phyloP scores from a whole-genome alignment of 2,888 invertebrate species.

The Galerucella nymphaeae region DNA sequence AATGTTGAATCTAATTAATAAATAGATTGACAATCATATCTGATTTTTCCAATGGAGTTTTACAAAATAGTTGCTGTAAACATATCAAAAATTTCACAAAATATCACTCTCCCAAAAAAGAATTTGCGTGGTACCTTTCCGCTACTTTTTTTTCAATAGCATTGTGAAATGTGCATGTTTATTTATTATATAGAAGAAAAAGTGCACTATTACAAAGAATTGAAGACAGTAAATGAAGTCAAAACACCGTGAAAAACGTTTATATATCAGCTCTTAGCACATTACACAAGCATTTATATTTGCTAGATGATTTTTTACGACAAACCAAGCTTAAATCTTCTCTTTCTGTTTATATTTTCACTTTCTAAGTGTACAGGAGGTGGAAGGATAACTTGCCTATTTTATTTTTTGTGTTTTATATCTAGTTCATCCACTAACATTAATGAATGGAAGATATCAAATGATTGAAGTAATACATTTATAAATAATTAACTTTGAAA shows the following conservation, averaged over 20 bases:
- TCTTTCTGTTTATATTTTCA: conserved; percentile 31
- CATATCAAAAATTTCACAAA: conserved; percentile 12
- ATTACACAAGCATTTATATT: conserved; percentile 58
- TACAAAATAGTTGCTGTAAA: background rate
- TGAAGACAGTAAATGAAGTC: conserved; percentile 39
- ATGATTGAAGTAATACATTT: too few species aligned
- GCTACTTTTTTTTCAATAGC: conserved; percentile 34
- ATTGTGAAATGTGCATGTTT: conserved; percentile 54
- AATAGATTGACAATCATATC: background rate
- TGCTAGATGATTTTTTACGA: conserved; percentile 40
- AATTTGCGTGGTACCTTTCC: conserved; percentile 17
- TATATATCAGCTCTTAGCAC: conserved; percentile 53
- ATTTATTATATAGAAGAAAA: conserved; percentile 40
- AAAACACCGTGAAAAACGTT: conserved; percentile 43
- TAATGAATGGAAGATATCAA: too few species aligned
- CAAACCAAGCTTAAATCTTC: conserved; percentile 50
- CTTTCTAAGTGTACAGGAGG: conserved; percentile 41
- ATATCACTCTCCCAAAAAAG: conserved; percentile 16
- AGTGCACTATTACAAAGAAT: conserved; percentile 39
- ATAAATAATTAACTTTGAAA: too few species aligned
- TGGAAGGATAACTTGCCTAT: conserved; percentile 46
- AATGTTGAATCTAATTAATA: background rate
- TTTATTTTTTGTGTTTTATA: conserved; percentile 51
- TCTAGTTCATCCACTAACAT: background rate
- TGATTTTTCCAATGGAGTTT: too few species aligned